Evolutionary conservation across 2,888 invertebrate genomes (phyloP).

Genomic region (Caenorhabditis sp.): DNA sequence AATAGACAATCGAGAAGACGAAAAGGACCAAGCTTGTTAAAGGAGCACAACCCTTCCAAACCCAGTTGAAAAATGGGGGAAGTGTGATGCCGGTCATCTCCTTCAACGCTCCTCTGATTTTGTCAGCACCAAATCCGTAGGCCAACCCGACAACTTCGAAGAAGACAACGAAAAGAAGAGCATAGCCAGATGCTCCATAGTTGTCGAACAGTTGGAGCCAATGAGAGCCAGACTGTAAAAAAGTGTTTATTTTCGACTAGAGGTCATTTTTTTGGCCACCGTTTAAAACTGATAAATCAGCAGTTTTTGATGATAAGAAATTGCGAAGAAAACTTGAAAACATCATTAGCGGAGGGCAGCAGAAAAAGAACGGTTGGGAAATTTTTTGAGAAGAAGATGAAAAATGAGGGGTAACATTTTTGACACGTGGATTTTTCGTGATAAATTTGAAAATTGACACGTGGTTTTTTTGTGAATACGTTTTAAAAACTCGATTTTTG

Average conservation of each 20-base stretch:
- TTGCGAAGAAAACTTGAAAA: no score
- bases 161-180: conserved; percentile 88
- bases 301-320: no score
- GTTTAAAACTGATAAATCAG: no score
- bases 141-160: conserved; percentile 88
- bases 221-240: conserved; percentile 82
- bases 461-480: no score
- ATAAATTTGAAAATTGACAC: no score
- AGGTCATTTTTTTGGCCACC: no score
- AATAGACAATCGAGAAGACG: conserved; percentile 82
- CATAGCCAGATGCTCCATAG: conserved; percentile 83
- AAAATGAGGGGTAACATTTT: no score
- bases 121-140: conserved; percentile 81
- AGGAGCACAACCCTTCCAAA: conserved; percentile 88
- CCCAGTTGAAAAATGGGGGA: conserved; percentile 82
- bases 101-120: conserved; percentile 83
- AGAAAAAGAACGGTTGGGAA: no score
- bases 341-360: no score
- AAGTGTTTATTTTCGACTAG: neutral
- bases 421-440: no score
- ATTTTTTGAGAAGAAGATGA: no score
- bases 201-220: conserved; percentile 86
- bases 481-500: no score
- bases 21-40: conserved; percentile 84
- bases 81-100: conserved; percentile 85